Conservation (phyloP, 2,888 invertebrate species). For the Oegoconia quadripuncta region DNA sequence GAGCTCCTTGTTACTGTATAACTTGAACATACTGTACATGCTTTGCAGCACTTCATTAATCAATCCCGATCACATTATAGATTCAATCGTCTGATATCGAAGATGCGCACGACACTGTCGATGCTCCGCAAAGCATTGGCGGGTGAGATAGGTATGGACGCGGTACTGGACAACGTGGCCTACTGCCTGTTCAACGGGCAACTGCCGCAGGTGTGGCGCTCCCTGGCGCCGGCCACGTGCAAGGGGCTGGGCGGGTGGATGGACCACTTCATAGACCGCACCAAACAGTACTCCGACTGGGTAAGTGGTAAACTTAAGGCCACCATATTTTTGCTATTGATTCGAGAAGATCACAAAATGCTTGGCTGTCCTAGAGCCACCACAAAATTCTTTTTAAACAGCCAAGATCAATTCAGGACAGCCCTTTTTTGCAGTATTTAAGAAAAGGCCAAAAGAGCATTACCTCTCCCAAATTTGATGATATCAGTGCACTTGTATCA, state of each 20-base stretch:
- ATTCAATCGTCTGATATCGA: conserved; percentile 87
- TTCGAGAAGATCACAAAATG: no score
- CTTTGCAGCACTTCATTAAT: not conserved
- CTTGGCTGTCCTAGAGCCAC: no score
- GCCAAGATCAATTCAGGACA: no score
- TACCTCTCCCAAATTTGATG: no score
- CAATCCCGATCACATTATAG: conserved; percentile 27
- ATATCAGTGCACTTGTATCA: no score
- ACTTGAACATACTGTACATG: no score
- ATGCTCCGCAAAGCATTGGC: conserved; percentile 90
- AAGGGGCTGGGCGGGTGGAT: conserved; percentile 94
- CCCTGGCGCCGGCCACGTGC: conserved; percentile 90
- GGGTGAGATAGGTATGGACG: conserved; percentile 96
- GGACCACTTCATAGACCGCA: conserved; percentile 87
- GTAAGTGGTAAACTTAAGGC: conserved; percentile 72
- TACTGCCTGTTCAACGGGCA: conserved; percentile 91
- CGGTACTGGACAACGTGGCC: conserved; percentile 89
- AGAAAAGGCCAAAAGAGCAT: no score
- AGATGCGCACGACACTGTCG: conserved; percentile 84
- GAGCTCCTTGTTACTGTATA: no score
- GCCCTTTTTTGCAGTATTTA: no score
- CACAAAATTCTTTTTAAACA: no score
- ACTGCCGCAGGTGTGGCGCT: conserved; percentile 88
- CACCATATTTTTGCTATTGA: no score
- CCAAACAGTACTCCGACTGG: conserved; percentile 88